Base-by-base conservation (phyloP, 2,113 vertebrate genomes). In the Dolichallabes microphthalmus region DNA sequence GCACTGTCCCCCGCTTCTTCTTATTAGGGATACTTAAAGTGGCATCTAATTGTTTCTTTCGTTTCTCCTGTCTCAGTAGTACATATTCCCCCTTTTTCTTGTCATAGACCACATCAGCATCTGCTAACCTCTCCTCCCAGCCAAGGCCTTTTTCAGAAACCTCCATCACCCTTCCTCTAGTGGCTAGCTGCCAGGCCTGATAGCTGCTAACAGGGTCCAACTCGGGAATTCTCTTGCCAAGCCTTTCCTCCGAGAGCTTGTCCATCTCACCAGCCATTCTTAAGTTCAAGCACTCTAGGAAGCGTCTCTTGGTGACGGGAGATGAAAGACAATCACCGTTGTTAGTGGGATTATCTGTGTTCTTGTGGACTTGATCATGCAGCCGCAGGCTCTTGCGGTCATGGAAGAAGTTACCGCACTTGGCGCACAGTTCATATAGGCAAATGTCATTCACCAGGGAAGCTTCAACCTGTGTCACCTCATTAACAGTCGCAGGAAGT, bases 151-250 rank as follows among this genome's bases (percentile, higher is more conserved):
- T 97, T 82, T 99, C 97, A 0, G 96, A 93, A 8, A 95, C 95
- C 89, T 99, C 97, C 4, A 94, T 96, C 63, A 98, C 94, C 90
- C 95, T 96, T 71, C 98, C 98, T 87, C 96, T 95, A 76, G 97
- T 98, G 93, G 95, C 96, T 90, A 99, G 90, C 90, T 98, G 97
- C 98, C 97, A 99, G 53, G 98, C 96, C 89, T 99, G 98, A 92
- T 99, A 98, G 91, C 98, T 99, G 90, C 95, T 98, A 86, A 99
- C 89, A 0, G 97, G 98, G 92, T 99, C 98, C 88, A 99, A 92
- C 92, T 98, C 97, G 0, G 95, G 94, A 86, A 99, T 96, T 87
- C 96, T 93, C 86, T 88, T 93, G 30, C 95, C 96, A 45, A 88
- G 82, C 87, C 90, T 92, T 63, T 86, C 89, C 69, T 91, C 91